phyloP scores from a whole-genome alignment of 2,888 invertebrate genomes.

The Dynastes maya region DNA sequence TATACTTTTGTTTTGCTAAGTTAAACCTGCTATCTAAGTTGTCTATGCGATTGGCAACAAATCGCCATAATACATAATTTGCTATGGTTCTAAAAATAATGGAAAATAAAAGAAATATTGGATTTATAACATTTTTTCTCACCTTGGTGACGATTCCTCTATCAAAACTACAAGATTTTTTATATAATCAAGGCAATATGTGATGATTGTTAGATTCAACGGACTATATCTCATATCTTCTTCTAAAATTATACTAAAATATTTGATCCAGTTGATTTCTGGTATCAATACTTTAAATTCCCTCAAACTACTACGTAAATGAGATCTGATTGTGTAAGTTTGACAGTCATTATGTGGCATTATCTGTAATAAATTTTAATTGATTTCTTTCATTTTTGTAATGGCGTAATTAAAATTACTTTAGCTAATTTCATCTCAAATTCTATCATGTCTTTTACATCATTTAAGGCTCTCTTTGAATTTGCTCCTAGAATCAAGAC shows the following conservation, averaged over 20 bases:
- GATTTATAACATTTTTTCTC: neutral
- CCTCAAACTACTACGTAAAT: constrained; percentile 83
- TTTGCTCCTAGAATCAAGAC: constrained; percentile 83
- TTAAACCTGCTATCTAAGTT: constrained; percentile 91
- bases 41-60: constrained; percentile 87
- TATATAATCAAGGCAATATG: constrained; percentile 85
- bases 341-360: constrained; percentile 80
- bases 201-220: constrained; percentile 79
- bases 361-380: constrained; percentile 66
- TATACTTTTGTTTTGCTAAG: constrained; percentile 78
- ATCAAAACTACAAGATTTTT: constrained; percentile 73
- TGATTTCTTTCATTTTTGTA: too few species aligned
- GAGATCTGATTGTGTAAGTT: constrained; percentile 87
- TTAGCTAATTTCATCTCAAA: constrained; percentile 83
- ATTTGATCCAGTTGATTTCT: constrained; percentile 81
- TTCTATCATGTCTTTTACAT: constrained; percentile 81
- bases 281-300: constrained; percentile 80
- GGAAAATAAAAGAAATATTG: neutral
- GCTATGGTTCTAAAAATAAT: constrained; percentile 74
- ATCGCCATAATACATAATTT: constrained; percentile 90
- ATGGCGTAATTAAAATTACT: neutral
- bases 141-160: constrained; percentile 26
- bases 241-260: constrained; percentile 80
- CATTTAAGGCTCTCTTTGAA: constrained; percentile 74
- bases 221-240: constrained; percentile 70